Evolutionary conservation across 2,797 vertebrate genomes (phyloP).

Genomic region (Spinus olivaceus): DNA sequence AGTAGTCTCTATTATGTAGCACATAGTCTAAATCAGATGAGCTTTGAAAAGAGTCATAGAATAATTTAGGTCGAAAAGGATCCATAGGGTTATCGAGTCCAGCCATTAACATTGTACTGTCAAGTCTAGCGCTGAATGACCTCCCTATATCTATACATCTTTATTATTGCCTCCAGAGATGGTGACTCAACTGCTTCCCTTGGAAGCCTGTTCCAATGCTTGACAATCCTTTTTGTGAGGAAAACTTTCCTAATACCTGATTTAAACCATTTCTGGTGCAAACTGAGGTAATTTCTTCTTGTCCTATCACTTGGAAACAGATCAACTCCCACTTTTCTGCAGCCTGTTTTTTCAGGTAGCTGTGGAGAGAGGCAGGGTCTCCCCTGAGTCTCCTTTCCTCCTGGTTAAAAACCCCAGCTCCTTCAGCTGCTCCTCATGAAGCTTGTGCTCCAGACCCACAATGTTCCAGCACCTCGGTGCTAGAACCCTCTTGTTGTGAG

Average conservation of each 20-base stretch:
- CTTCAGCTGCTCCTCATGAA: fast-evolving
- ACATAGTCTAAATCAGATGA: background rate
- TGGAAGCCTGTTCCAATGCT: background rate
- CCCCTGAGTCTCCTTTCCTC: background rate
- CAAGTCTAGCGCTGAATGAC: background rate
- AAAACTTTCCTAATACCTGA: background rate
- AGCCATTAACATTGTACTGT: fast-evolving
- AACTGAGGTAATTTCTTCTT: background rate
- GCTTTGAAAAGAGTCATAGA: background rate
- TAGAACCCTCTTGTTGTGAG: background rate
- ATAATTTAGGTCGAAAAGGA: background rate
- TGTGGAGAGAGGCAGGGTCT: fast-evolving
- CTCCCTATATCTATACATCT: background rate
- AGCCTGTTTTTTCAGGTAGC: background rate
- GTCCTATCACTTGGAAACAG: background rate
- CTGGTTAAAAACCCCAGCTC: background rate
- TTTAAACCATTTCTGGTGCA: background rate
- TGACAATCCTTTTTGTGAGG: background rate
- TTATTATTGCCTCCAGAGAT: background rate
- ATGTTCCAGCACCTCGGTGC: fast-evolving
- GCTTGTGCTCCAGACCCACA: background rate
- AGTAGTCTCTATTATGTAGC: background rate
- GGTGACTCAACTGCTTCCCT: background rate
- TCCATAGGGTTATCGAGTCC: background rate
- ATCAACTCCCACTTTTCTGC: fast-evolving